Percentiles rank a stretch among this genome's conserved stretches.
These are phyloP conservation scores for Junonia oenone DNA, from an alignment of 2,888 invertebrate species.

Conservation along the genomic window DNA sequence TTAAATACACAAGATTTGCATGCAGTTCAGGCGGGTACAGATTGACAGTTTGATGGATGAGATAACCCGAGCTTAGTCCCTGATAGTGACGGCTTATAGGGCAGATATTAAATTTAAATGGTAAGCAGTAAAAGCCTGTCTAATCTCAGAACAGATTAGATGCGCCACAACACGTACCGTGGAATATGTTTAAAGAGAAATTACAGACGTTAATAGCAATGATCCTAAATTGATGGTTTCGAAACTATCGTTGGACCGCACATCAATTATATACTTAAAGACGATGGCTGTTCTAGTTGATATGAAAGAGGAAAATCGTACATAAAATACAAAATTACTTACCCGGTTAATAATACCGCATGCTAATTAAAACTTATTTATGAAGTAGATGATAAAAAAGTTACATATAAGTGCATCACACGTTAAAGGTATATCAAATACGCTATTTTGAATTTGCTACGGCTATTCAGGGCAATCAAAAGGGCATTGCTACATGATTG, in stretches of 20 bases:
- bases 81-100: slow-evolving; percentile 24
- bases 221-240: slow-evolving; percentile 13
- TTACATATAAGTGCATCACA: background rate
- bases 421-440: too few relatives aligned
- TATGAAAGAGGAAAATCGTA: background rate
- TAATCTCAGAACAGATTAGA: slow-evolving; percentile 19
- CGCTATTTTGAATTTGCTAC: slow-evolving; percentile 1
- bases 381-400: background rate
- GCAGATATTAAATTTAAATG: slow-evolving; percentile 28
- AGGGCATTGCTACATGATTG: slow-evolving; percentile 7
- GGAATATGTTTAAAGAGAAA: slow-evolving; percentile 16
- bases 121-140: slow-evolving; percentile 24
- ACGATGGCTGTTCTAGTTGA: background rate
- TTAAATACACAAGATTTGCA: slow-evolving; percentile 22
- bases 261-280: slow-evolving; percentile 1
- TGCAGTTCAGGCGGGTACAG: slow-evolving; percentile 21
- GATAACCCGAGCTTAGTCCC: slow-evolving; percentile 26
- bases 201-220: slow-evolving; percentile 18
- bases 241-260: background rate
- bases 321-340: background rate
- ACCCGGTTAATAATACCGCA: background rate
- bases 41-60: slow-evolving; percentile 33
- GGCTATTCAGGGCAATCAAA: slow-evolving; percentile 8
- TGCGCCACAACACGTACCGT: slow-evolving; percentile 5
- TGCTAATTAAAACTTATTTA: background rate